Conservation (phyloP, 1,140 invertebrate genomes). For the Aethina tumida region DNA sequence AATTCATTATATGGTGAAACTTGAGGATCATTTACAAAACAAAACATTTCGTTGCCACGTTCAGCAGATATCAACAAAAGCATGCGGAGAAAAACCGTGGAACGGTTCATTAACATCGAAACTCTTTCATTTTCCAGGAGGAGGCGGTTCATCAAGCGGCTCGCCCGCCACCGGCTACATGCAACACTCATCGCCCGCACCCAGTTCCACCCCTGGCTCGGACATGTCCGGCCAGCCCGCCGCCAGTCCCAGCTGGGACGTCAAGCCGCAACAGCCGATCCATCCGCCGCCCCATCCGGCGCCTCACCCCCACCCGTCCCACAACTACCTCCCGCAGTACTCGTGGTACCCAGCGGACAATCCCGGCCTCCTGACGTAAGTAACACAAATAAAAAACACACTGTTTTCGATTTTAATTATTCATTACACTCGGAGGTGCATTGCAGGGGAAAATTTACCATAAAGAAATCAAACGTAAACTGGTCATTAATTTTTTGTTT, state of each 20-base stretch:
- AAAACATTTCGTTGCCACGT: no score
- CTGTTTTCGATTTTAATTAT: no score
- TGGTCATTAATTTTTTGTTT: no score
- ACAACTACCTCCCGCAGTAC: conserved; percentile 56
- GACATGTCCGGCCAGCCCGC: conserved; percentile 35
- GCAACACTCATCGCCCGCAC: conserved; percentile 34
- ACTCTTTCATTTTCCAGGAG: conserved; percentile 26
- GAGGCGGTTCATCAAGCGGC: conserved; percentile 33
- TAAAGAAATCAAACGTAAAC: no score
- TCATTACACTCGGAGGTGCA: no score
- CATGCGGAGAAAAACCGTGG: no score
- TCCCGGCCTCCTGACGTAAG: conserved; percentile 60
- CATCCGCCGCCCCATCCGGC: conserved; percentile 45
- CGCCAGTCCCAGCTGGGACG: conserved; percentile 29
- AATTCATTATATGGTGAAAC: no score
- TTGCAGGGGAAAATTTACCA: no score
- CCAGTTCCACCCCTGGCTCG: conserved; percentile 35
- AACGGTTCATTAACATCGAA: neutral
- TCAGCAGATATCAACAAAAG: no score
- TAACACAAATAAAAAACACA: conserved; percentile 20
- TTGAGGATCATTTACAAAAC: no score
- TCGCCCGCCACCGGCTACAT: conserved; percentile 34
- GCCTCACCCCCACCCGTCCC: conserved; percentile 34
- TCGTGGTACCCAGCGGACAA: conserved; percentile 62
- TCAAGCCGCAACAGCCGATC: conserved; percentile 33